Conservation (phyloP, 2,888 invertebrate species). For the Caenorhabditis virilis region DNA sequence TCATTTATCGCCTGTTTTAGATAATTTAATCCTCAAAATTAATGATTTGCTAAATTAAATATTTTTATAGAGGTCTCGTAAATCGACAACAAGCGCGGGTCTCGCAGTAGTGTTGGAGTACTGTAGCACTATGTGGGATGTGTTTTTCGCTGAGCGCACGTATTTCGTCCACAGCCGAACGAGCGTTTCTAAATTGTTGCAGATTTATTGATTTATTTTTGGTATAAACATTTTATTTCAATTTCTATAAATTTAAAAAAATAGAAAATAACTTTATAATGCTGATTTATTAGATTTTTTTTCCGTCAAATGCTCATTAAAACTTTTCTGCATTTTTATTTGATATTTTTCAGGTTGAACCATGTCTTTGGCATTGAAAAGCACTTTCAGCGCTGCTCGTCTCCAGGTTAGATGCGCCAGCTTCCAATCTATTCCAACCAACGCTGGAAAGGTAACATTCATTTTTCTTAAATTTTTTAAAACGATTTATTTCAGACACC, state of each 20-base stretch:
- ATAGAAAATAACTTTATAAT: not conserved
- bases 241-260: not conserved
- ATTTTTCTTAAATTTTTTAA: not conserved
- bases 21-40: no score
- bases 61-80: no score
- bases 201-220: not conserved
- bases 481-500: conserved; percentile 32
- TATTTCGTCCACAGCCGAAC: not conserved
- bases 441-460: conserved; percentile 51
- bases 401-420: conserved; percentile 47
- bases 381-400: conserved; percentile 51
- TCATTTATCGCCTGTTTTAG: no score
- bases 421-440: conserved; percentile 57
- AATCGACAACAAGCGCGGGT: not conserved
- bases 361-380: conserved; percentile 43
- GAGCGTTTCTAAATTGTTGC: no score
- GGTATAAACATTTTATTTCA: not conserved
- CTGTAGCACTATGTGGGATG: not conserved
- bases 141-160: not conserved
- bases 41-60: no score
- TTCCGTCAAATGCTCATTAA: no score
- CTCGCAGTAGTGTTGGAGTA: not conserved
- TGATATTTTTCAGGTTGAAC: conserved; percentile 20
- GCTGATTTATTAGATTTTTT: not conserved
- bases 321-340: no score